phyloP scores from a whole-genome alignment of 2,113 vertebrate species.

The Platichthys flesus region DNA sequence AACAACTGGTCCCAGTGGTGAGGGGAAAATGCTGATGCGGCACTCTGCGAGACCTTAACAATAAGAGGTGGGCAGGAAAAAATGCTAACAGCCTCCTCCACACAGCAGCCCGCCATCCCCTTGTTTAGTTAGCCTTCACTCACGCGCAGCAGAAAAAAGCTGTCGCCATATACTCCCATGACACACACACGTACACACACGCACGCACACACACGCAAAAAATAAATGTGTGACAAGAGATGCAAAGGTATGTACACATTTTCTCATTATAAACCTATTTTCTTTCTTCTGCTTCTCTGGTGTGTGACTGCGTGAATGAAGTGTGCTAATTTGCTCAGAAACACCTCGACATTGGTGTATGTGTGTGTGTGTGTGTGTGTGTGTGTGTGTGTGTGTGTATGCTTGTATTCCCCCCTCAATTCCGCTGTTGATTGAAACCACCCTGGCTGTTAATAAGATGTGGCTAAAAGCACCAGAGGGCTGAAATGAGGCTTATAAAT shows the following conservation, averaged over 20 bases:
- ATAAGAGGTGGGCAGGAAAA: slow-evolving; percentile 58
- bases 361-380: neutral
- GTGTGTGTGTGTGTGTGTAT: neutral
- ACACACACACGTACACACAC: slow-evolving; percentile 20
- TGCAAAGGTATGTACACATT: slow-evolving; percentile 42
- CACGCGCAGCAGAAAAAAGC: slow-evolving; percentile 59
- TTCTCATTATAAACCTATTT: slow-evolving; percentile 51
- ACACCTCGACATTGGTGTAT: slow-evolving; percentile 12
- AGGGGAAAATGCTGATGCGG: slow-evolving; percentile 67
- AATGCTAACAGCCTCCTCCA: slow-evolving; percentile 66
- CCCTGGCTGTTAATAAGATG: slow-evolving; percentile 60
- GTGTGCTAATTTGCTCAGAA: slow-evolving; percentile 35
- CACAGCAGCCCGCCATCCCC: slow-evolving; percentile 26
- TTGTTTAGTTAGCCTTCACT: slow-evolving; percentile 65
- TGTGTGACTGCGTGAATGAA: slow-evolving; percentile 39
- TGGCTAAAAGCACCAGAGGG: slow-evolving; percentile 60
- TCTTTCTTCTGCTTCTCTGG: slow-evolving; percentile 27
- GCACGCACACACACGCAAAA: neutral
- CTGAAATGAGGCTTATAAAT: slow-evolving; percentile 63
- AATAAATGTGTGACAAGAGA: no score
- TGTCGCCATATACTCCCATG: slow-evolving; percentile 51
- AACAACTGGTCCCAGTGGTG: slow-evolving; percentile 71
- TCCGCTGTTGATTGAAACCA: slow-evolving; percentile 58
- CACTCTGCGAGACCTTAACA: slow-evolving; percentile 54
- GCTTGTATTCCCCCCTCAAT: slow-evolving; percentile 26